A percentile compares a stretch with the other conserved stretches of the same genome.
phyloP scores from a whole-genome alignment of 2,888 invertebrate genomes.

The Drosophila rubida region DNA sequence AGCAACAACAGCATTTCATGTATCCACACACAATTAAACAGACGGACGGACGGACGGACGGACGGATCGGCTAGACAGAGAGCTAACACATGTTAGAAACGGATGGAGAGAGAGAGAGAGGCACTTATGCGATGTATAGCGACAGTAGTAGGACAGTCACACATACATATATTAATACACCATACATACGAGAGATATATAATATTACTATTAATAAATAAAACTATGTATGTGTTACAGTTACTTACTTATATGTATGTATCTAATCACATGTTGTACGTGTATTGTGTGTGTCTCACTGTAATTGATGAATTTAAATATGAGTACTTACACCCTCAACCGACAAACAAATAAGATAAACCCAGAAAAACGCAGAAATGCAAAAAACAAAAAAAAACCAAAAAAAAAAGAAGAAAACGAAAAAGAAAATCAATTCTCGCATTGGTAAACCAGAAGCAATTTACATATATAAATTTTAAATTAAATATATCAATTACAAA shows the following conservation, averaged over 20 bases:
- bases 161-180: slow-evolving; percentile 16
- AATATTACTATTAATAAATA: slow-evolving; percentile 1
- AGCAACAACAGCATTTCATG: slow-evolving; percentile 14
- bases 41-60: not conserved
- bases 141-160: slow-evolving; percentile 20
- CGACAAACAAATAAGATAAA: not conserved
- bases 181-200: slow-evolving; percentile 9
- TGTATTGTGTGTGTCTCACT: slow-evolving; percentile 62
- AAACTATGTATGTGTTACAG: slow-evolving; percentile 32
- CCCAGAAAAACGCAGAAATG: not conserved
- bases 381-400: slow-evolving; percentile 5
- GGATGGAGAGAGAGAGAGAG: slow-evolving; percentile 15
- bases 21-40: slow-evolving; percentile 5
- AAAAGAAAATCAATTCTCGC: slow-evolving; percentile 38
- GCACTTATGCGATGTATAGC: slow-evolving; percentile 1
- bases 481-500: slow-evolving; percentile 1
- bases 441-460: slow-evolving; percentile 57
- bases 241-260: slow-evolving; percentile 33
- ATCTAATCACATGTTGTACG: slow-evolving; percentile 47
- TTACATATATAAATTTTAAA: slow-evolving; percentile 20
- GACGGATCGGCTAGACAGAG: slow-evolving; percentile 2
- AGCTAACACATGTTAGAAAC: slow-evolving; percentile 19
- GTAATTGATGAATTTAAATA: slow-evolving; percentile 61
- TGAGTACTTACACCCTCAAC: slow-evolving; percentile 8
- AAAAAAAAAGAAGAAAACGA: slow-evolving; percentile 10